Conservation (phyloP, 2,797 vertebrate genomes). For the Cyprinella venusta region DNA sequence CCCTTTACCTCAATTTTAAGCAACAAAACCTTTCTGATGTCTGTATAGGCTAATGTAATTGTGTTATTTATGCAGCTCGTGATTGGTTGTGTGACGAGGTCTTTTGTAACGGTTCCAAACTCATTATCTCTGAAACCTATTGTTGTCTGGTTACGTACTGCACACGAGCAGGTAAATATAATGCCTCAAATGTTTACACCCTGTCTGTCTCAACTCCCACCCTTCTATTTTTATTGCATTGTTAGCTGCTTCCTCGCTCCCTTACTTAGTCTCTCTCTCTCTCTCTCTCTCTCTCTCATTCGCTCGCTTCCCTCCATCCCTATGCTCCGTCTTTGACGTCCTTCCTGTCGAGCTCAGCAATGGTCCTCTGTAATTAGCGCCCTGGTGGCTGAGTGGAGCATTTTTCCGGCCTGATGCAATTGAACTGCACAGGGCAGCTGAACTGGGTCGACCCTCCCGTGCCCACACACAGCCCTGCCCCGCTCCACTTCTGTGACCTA, state of each 20-base stretch:
- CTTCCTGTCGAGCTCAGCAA: constrained; percentile 79
- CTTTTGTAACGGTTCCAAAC: neutral
- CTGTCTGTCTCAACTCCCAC: neutral
- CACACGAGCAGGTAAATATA: constrained; percentile 37
- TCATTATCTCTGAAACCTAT: constrained; percentile 21
- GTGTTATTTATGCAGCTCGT: neutral
- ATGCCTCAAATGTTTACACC: constrained; percentile 31
- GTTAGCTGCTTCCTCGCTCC: neutral
- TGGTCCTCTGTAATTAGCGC: constrained; percentile 80
- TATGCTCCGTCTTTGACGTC: constrained; percentile 63
- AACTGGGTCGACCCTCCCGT: constrained; percentile 51
- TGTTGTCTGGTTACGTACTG: constrained; percentile 10
- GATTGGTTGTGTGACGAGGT: neutral
- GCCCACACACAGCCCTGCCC: constrained; percentile 20
- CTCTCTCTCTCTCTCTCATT: neutral
- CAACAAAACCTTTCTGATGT: neutral
- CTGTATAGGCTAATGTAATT: neutral
- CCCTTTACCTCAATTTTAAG: neutral
- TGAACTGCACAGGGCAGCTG: constrained; percentile 49
- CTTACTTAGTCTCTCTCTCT: constrained; percentile 16
- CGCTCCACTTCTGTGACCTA: neutral
- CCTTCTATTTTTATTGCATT: constrained; percentile 13
- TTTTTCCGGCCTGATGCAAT: constrained; percentile 80
- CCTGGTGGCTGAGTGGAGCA: constrained; percentile 79
- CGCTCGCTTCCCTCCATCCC: constrained; percentile 36